These are phyloP conservation scores for Trogon surrucura DNA, from an alignment of 2,113 vertebrate genomes.

Conservation along the genomic window DNA sequence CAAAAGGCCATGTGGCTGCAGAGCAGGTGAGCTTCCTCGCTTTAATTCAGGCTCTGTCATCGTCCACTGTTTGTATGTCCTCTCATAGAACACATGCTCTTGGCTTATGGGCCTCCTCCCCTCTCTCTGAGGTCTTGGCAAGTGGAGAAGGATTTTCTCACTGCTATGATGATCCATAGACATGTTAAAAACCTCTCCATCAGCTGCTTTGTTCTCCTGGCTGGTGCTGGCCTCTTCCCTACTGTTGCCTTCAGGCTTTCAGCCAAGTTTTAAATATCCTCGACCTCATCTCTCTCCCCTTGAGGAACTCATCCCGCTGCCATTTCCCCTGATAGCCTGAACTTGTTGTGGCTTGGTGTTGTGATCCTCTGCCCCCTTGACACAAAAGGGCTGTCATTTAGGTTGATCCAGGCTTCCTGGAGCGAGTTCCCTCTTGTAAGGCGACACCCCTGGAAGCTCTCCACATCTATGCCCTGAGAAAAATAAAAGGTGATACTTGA, in stretches of 20 bases:
- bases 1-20: neutral
- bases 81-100: neutral
- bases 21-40: neutral
- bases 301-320: neutral
- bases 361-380: neutral
- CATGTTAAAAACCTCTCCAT: neutral
- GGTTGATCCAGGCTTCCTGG: neutral
- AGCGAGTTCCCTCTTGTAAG: accelerated
- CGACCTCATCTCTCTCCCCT: neutral
- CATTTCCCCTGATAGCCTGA: neutral
- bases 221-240: neutral
- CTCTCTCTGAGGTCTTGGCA: neutral
- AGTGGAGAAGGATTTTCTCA: neutral
- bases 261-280: neutral
- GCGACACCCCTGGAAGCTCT: neutral
- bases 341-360: neutral
- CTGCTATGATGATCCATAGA: neutral
- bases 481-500: neutral
- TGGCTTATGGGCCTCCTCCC: neutral
- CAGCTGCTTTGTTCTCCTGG: neutral
- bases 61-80: neutral
- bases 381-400: neutral
- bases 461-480: neutral
- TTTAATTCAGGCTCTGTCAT: neutral
- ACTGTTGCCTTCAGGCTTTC: neutral